These are phyloP conservation scores for Drosophila mulleri DNA, from an alignment of 2,888 invertebrate species.

Conservation along the genomic window DNA sequence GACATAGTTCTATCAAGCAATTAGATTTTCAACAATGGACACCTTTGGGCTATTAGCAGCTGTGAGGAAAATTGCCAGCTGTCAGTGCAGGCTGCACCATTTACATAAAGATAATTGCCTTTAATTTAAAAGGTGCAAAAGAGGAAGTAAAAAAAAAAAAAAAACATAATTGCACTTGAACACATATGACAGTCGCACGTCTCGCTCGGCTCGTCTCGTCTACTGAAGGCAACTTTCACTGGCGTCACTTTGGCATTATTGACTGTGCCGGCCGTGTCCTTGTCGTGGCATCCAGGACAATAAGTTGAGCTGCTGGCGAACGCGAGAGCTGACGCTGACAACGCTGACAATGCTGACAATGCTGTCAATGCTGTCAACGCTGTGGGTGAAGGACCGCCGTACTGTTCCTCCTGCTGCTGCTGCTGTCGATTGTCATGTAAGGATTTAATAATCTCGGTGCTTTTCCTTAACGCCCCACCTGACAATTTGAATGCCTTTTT, in stretches of 20 bases:
- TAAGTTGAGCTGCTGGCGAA: slow-evolving; percentile 35
- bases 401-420: slow-evolving; percentile 19
- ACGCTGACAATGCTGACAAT: slow-evolving; percentile 67
- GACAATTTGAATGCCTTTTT: slow-evolving; percentile 66
- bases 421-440: slow-evolving; percentile 66
- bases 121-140: slow-evolving; percentile 63
- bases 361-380: slow-evolving; percentile 65
- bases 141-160: slow-evolving; percentile 29
- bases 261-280: slow-evolving; percentile 43
- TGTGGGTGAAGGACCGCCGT: slow-evolving; percentile 28
- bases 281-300: slow-evolving; percentile 40
- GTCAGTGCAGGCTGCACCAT: slow-evolving; percentile 36
- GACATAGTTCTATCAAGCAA: neutral
- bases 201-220: neutral
- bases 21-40: slow-evolving; percentile 24
- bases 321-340: slow-evolving; percentile 60
- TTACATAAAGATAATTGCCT: slow-evolving; percentile 71
- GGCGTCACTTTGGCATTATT: slow-evolving; percentile 46
- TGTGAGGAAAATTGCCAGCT: slow-evolving; percentile 22
- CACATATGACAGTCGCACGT: slow-evolving; percentile 25
- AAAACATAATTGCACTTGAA: slow-evolving; percentile 64
- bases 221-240: slow-evolving; percentile 22
- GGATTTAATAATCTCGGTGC: slow-evolving; percentile 75
- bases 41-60: neutral
- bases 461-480: slow-evolving; percentile 37